Evolutionary conservation across 2,113 vertebrate genomes (phyloP).

Genomic region (Paraplagusia blochii): DNA sequence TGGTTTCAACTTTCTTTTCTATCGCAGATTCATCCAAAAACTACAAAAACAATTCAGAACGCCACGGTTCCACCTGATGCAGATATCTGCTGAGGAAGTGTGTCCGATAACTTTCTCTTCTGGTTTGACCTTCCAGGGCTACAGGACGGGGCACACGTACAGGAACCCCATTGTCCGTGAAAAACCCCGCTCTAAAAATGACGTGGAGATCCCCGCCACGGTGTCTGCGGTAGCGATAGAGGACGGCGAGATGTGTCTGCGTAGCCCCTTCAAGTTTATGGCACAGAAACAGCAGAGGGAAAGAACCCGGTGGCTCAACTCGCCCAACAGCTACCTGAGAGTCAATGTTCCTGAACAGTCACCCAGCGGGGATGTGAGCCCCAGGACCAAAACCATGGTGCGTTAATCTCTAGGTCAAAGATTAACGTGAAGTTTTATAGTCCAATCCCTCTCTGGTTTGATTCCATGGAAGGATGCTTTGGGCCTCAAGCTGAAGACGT

Average conservation of each 20-base stretch:
- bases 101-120: conserved; percentile 6
- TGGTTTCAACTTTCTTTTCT: neutral
- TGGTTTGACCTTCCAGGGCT: conserved; percentile 77
- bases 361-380: conserved; percentile 84
- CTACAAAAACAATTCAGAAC: neutral
- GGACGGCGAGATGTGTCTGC: conserved; percentile 78
- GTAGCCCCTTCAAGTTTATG: conserved; percentile 86
- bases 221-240: conserved; percentile 86
- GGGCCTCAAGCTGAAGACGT: neutral
- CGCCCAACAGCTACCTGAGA: conserved; percentile 92
- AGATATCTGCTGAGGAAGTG: neutral
- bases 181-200: conserved; percentile 89
- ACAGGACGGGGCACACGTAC: conserved; percentile 93
- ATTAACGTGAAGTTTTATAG: conserved; percentile 1
- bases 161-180: conserved; percentile 88
- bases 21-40: conserved; percentile 14
- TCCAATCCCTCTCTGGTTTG: neutral
- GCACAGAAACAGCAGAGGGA: conserved; percentile 89
- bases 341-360: conserved; percentile 91
- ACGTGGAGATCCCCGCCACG: conserved; percentile 93
- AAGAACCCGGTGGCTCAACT: conserved; percentile 91
- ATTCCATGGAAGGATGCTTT: neutral
- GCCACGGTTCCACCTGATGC: neutral
- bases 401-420: conserved; percentile 37
- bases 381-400: conserved; percentile 89